Conservation (phyloP, 2,113 vertebrate genomes). For the Otolemur garnettii region DNA sequence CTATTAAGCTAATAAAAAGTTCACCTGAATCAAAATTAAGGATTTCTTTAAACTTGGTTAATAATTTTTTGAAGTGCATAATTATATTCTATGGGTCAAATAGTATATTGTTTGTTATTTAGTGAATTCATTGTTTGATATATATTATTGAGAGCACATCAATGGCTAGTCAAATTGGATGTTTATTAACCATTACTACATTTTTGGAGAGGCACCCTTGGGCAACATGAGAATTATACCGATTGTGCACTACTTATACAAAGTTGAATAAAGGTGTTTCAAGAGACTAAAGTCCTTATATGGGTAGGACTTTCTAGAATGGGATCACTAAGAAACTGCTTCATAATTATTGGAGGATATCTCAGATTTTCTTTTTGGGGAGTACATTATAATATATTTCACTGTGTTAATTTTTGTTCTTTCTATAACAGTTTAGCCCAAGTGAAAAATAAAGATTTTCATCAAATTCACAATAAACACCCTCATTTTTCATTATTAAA, state of each 20-base stretch:
- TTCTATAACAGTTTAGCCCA: not conserved
- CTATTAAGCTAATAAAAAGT: not conserved
- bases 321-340: not conserved
- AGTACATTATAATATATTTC: not conserved
- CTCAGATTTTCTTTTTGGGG: not conserved
- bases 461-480: not conserved
- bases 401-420: not conserved
- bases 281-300: not conserved
- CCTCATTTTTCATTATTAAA: not conserved
- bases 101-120: not conserved
- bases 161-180: not conserved
- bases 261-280: not conserved
- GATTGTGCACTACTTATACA: not conserved
- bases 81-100: not conserved
- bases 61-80: not conserved
- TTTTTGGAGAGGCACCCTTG: not conserved
- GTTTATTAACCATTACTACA: not conserved
- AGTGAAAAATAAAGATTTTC: conserved; percentile 10
- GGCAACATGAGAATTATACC: not conserved
- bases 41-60: not conserved
- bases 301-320: not conserved
- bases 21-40: not conserved
- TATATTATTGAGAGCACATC: not conserved
- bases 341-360: not conserved
- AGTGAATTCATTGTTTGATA: not conserved